phyloP scores from a whole-genome alignment of 2,888 invertebrate species.

The Eupithecia tripunctaria region DNA sequence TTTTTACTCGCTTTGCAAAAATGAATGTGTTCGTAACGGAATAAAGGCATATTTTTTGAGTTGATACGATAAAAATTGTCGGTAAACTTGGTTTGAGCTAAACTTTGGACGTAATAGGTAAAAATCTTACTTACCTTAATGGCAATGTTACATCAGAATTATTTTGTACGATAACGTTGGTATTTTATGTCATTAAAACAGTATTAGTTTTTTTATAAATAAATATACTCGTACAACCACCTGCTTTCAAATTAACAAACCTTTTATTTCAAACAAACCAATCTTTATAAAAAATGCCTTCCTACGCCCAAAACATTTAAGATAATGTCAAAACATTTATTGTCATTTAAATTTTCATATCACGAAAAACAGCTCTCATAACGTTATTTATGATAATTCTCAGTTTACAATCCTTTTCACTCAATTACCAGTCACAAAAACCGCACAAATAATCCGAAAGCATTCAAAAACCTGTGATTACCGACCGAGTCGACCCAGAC shows the following conservation, averaged over 20 bases:
- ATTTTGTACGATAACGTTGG: not conserved
- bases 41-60: not conserved
- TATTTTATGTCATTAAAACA: not conserved
- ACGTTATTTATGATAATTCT: conserved; percentile 21
- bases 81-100: not conserved
- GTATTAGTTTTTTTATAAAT: not conserved
- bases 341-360: conserved; percentile 21
- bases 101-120: not conserved
- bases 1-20: conserved; percentile 58
- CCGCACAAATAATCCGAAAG: conserved; percentile 44
- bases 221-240: not conserved
- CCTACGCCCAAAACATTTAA: conserved; percentile 20
- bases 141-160: not conserved
- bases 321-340: conserved; percentile 20
- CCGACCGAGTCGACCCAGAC: conserved; percentile 57
- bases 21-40: conserved; percentile 40
- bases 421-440: conserved; percentile 42
- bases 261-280: not conserved
- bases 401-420: conserved; percentile 36
- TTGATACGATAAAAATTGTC: not conserved
- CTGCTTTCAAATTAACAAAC: not conserved
- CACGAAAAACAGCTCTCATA: conserved; percentile 20
- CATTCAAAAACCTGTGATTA: conserved; percentile 66
- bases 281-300: conserved; percentile 12
- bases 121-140: not conserved